These are phyloP conservation scores for Hemicordylus capensis DNA, from an alignment of 2,113 vertebrate genomes.

Conservation along the genomic window DNA sequence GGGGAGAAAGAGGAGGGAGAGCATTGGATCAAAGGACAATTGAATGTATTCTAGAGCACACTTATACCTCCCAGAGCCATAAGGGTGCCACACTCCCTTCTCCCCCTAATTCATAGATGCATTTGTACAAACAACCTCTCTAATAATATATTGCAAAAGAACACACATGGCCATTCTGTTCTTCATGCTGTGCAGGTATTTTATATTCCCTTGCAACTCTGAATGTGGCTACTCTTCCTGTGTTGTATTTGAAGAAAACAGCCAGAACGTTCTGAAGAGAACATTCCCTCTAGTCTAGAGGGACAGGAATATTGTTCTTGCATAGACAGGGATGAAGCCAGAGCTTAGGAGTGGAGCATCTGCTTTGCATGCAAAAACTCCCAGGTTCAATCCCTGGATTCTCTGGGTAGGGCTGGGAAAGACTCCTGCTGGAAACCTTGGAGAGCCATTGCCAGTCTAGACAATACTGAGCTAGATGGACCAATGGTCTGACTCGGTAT, in stretches of 20 bases:
- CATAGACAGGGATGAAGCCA: too few relatives aligned
- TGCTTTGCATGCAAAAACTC: too few relatives aligned
- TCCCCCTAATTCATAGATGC: background rate
- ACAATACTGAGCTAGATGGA: too few relatives aligned
- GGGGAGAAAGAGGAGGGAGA: too few relatives aligned
- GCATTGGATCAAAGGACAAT: background rate
- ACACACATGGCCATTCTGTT: background rate
- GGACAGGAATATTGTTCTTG: too few relatives aligned
- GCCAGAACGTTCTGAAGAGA: background rate
- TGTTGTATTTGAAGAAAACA: background rate
- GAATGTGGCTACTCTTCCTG: background rate
- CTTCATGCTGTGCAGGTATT: background rate
- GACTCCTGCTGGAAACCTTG: too few relatives aligned
- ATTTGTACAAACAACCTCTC: background rate
- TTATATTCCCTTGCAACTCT: background rate
- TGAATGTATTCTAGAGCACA: background rate
- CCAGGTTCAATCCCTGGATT: too few relatives aligned
- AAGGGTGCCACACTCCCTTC: background rate
- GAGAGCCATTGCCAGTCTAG: too few relatives aligned
- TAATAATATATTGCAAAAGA: background rate
- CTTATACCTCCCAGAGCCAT: background rate
- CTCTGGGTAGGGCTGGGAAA: too few relatives aligned
- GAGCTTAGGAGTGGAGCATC: too few relatives aligned
- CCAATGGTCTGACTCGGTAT: too few relatives aligned
- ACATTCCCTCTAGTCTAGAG: too few relatives aligned